Conservation (phyloP, 2,888 invertebrate genomes). For the Synanthedon formicaeformis region DNA sequence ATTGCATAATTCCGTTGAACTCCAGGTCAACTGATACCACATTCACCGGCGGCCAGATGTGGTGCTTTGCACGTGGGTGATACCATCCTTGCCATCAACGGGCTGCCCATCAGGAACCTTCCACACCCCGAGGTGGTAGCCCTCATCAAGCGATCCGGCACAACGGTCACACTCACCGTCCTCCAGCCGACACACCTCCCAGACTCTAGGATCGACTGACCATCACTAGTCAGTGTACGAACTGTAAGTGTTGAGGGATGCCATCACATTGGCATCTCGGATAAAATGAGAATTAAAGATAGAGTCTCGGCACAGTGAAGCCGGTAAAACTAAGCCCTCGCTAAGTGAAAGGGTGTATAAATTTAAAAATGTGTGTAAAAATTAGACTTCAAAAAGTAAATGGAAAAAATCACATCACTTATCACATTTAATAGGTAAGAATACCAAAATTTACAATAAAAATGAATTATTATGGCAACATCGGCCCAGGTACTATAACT, state of each 20-base stretch:
- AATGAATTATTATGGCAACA: no score
- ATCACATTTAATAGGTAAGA: no score
- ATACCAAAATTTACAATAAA: no score
- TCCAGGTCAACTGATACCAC: slow-evolving; percentile 91
- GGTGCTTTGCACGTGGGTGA: slow-evolving; percentile 93
- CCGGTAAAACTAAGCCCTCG: no score
- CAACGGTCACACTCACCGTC: slow-evolving; percentile 88
- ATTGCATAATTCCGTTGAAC: slow-evolving; percentile 5
- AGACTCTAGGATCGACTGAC: slow-evolving; percentile 9
- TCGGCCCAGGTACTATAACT: no score
- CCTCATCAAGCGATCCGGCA: slow-evolving; percentile 95
- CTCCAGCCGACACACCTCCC: slow-evolving; percentile 59
- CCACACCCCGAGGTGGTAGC: slow-evolving; percentile 97
- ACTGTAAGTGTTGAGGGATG: neutral
- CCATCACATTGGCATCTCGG: no score
- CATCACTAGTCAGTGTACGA: slow-evolving; percentile 13
- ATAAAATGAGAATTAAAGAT: no score
- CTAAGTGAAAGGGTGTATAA: no score
- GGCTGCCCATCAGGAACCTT: slow-evolving; percentile 88
- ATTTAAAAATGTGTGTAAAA: no score
- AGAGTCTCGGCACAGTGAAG: no score
- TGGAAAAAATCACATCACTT: no score
- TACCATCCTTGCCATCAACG: slow-evolving; percentile 95
- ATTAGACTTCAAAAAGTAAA: no score
- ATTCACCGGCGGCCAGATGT: slow-evolving; percentile 95